A percentile compares a stretch with the other conserved stretches of the same genome.
These are phyloP conservation scores for Drosophila sp. DNA, from an alignment of 1,140 invertebrate species.

Conservation along the genomic window DNA sequence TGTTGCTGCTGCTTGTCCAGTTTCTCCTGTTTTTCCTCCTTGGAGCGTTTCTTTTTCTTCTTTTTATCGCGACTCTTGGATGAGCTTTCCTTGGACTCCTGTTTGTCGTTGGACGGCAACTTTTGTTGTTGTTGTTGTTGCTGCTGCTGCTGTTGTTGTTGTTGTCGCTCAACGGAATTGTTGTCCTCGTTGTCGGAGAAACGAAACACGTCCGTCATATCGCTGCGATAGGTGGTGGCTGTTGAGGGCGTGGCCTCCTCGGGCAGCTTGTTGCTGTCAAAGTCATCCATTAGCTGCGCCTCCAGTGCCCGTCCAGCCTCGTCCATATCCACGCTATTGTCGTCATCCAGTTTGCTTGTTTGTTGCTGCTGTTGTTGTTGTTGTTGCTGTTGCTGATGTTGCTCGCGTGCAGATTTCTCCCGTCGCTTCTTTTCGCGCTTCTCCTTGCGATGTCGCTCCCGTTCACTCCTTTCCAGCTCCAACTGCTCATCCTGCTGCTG, in stretches of 20 bases:
- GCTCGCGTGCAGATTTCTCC: conserved; percentile 84
- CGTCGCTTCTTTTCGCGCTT: conserved; percentile 90
- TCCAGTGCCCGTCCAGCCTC: conserved; percentile 92
- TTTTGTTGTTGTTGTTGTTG: conserved; percentile 39
- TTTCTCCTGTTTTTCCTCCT: conserved; percentile 91
- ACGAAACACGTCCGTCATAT: conserved; percentile 84
- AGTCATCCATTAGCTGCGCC: conserved; percentile 89
- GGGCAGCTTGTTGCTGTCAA: conserved; percentile 77
- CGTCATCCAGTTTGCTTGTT: conserved; percentile 86
- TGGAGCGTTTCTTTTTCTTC: conserved; percentile 93
- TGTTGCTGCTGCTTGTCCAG: conserved; percentile 86
- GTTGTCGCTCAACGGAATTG: conserved; percentile 52
- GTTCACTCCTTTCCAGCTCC: conserved; percentile 59
- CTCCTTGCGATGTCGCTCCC: conserved; percentile 85
- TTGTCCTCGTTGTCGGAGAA: conserved; percentile 86
- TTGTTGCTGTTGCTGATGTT: conserved; percentile 57
- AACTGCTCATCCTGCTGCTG: conserved; percentile 31
- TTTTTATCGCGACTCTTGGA: conserved; percentile 90
- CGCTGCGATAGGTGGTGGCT: conserved; percentile 77
- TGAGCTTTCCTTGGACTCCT: conserved; percentile 52
- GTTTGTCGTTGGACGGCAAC: conserved; percentile 39
- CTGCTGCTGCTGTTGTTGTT: conserved; percentile 28
- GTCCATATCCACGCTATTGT: conserved; percentile 91
- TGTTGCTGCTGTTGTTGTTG: conserved; percentile 67
- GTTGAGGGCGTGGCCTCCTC: conserved; percentile 81